phyloP scores from a whole-genome alignment of 1,140 invertebrate species.

The Drosophila pseudoananassae region DNA sequence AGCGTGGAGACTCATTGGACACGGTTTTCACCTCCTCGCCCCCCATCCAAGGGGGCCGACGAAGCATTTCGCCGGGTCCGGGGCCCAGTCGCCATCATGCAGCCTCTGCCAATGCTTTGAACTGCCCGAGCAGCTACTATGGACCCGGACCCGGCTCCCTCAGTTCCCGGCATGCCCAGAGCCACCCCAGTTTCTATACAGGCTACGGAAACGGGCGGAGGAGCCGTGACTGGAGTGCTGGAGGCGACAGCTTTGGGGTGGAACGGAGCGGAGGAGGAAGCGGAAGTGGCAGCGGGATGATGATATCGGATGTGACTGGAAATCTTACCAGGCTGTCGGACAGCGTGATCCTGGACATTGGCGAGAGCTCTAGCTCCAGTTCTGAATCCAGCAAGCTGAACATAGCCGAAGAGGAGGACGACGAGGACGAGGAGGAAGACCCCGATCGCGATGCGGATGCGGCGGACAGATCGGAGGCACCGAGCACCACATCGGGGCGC shows the following conservation, averaged over 20 bases:
- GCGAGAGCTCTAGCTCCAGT: constrained; percentile 79
- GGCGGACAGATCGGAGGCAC: constrained; percentile 11
- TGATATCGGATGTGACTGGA: constrained; percentile 69
- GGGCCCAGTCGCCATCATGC: constrained; percentile 66
- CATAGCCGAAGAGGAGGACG: constrained; percentile 56
- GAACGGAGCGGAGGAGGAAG: background rate
- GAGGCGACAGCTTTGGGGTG: constrained; percentile 47
- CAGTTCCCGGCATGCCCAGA: constrained; percentile 60
- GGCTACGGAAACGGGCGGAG: constrained; percentile 52
- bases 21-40: constrained; percentile 87
- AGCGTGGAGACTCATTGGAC: constrained; percentile 86
- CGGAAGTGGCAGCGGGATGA: constrained; percentile 17
- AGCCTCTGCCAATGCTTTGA: constrained; percentile 66
- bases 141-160: constrained; percentile 54
- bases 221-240: constrained; percentile 22
- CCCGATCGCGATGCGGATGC: background rate
- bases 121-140: constrained; percentile 70
- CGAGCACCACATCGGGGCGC: background rate
- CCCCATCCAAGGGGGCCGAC: constrained; percentile 69
- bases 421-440: constrained; percentile 59
- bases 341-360: constrained; percentile 81
- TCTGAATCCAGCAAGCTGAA: constrained; percentile 71
- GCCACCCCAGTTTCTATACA: constrained; percentile 68
- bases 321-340: constrained; percentile 69
- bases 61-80: constrained; percentile 57